These are phyloP conservation scores for Anser brachyrhynchus DNA, from an alignment of 2,113 vertebrate genomes.

Conservation along the genomic window DNA sequence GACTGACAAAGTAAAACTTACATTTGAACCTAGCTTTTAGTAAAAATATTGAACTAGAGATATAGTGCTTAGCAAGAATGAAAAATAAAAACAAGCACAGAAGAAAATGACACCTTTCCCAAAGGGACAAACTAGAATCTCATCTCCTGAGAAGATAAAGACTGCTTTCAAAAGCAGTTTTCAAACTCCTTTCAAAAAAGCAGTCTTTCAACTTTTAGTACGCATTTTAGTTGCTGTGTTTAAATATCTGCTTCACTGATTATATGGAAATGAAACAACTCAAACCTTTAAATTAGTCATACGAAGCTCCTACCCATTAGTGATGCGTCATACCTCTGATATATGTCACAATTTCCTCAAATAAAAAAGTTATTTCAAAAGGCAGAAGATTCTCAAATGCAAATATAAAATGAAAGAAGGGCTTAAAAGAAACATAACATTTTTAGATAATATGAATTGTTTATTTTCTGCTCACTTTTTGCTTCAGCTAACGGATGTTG, in stretches of 20 bases:
- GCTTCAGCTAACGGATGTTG: neutral
- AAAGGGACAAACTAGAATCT: neutral
- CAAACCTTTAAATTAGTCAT: neutral
- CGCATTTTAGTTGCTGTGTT: neutral
- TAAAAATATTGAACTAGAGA: constrained; percentile 7
- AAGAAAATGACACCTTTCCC: neutral
- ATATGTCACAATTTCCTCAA: neutral
- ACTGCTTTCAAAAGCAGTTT: neutral
- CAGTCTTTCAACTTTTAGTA: neutral
- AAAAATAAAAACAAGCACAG: neutral
- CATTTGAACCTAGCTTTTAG: constrained; percentile 12
- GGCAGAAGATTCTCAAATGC: neutral
- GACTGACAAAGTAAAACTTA: constrained; percentile 57
- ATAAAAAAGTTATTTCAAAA: neutral
- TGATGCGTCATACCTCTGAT: neutral
- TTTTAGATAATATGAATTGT: neutral
- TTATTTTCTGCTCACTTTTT: neutral
- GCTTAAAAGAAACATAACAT: neutral
- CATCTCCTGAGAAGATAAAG: neutral
- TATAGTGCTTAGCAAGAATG: neutral
- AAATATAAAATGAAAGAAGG: neutral
- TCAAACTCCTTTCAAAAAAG: neutral
- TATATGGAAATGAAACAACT: constrained; percentile 28
- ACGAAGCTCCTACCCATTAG: neutral
- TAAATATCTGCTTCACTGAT: constrained; percentile 27